Percentiles rank a stretch among this genome's conserved stretches.
phyloP scores from a whole-genome alignment of 1,140 invertebrate genomes.

The Heliconius nattereri region DNA sequence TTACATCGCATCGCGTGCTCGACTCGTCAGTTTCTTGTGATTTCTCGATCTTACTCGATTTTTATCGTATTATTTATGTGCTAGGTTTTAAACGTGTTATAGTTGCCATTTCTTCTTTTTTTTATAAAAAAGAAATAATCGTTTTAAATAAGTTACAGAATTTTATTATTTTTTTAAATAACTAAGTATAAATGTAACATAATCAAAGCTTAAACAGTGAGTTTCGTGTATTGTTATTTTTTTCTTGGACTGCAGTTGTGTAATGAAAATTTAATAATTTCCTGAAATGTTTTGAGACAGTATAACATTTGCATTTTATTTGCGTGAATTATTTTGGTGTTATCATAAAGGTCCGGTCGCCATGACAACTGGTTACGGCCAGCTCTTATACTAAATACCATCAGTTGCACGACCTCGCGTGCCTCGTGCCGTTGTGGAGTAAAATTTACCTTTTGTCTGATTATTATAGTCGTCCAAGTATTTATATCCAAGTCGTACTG shows the following conservation, averaged over 20 bases:
- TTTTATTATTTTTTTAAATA: neutral
- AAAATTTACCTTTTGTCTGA: neutral
- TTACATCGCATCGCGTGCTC: slow-evolving; percentile 23
- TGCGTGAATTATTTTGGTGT: slow-evolving; percentile 4
- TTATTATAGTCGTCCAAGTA: neutral
- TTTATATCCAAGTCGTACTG: neutral
- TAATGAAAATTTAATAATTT: no score
- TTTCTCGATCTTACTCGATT: slow-evolving; percentile 23
- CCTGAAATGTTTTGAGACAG: neutral
- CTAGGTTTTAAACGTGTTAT: neutral
- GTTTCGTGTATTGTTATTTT: neutral
- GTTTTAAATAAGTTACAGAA: neutral
- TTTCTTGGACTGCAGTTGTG: no score
- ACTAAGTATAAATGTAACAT: neutral
- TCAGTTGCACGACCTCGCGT: slow-evolving; percentile 38
- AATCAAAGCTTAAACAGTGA: neutral
- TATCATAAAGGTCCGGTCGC: slow-evolving; percentile 21
- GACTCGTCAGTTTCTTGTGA: slow-evolving; percentile 26
- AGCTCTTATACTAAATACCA: slow-evolving; percentile 20
- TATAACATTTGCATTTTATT: neutral
- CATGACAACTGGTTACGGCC: slow-evolving; percentile 28
- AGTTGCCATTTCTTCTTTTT: neutral
- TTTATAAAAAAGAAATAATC: neutral
- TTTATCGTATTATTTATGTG: slow-evolving; percentile 3
- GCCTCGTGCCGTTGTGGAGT: slow-evolving; percentile 23